Percentiles rank a stretch among this genome's conserved stretches.
Evolutionary conservation across 2,113 vertebrate species (phyloP).

Genomic region (Nerophis ophidion): DNA sequence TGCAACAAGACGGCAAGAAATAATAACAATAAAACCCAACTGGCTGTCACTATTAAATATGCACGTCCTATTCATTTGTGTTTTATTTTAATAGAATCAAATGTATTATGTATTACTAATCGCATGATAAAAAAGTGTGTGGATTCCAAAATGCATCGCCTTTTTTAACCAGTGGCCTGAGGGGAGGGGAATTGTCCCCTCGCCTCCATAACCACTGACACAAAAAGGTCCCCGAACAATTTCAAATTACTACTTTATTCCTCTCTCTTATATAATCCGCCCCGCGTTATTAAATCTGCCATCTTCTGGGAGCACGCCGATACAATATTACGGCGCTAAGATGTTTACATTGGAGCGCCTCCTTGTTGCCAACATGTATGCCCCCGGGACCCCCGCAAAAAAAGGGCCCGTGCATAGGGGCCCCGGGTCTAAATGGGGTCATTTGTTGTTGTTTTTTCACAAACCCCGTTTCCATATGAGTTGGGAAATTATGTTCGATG

Average conservation of each 20-base stretch:
- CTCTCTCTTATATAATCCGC: conserved; percentile 75
- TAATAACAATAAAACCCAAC: conserved; percentile 59
- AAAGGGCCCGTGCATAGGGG: conserved; percentile 58
- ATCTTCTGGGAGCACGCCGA: conserved; percentile 71
- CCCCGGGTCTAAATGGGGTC: conserved; percentile 68
- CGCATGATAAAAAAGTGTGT: conserved; percentile 70
- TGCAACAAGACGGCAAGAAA: conserved; percentile 60
- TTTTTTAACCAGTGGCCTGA: conserved; percentile 72
- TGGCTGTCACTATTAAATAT: conserved; percentile 61
- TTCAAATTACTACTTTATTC: conserved; percentile 75
- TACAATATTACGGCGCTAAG: conserved; percentile 73
- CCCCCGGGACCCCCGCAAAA: conserved; percentile 63
- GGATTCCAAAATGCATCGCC: conserved; percentile 72
- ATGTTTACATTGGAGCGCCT: conserved; percentile 72
- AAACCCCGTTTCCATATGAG: too few species aligned
- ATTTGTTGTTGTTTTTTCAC: too few species aligned
- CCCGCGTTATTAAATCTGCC: conserved; percentile 72
- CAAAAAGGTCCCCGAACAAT: conserved; percentile 74
- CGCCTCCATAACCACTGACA: conserved; percentile 73
- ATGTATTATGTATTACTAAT: conserved; percentile 74
- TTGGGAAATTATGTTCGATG: too few species aligned
- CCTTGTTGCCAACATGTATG: conserved; percentile 73
- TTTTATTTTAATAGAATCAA: conserved; percentile 66
- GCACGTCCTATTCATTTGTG: conserved; percentile 54
- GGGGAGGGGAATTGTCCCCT: conserved; percentile 69